Conservation (phyloP, 2,113 vertebrate species). For the Hiodon alosoides region DNA sequence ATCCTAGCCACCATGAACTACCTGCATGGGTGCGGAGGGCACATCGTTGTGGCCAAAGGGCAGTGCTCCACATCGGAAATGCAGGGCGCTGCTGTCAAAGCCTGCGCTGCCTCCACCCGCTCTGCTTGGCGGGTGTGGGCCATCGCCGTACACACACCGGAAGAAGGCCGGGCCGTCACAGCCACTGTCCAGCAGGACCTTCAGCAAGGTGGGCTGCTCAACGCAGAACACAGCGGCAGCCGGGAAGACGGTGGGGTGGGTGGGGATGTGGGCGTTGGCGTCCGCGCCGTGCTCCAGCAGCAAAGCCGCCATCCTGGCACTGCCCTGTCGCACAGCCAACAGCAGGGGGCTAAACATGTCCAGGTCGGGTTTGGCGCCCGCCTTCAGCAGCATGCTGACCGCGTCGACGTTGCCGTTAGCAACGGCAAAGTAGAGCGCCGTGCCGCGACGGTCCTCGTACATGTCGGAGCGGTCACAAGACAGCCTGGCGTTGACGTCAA, state of each 20-base stretch:
- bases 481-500: conserved; percentile 65
- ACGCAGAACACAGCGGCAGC: conserved; percentile 78
- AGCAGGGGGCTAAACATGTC: conserved; percentile 73
- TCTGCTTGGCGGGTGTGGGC: conserved; percentile 61
- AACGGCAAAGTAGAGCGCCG: conserved; percentile 69
- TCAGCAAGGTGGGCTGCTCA: conserved; percentile 75
- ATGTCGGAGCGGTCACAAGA: conserved; percentile 65
- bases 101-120: conserved; percentile 34
- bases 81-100: conserved; percentile 21
- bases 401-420: conserved; percentile 67
- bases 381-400: conserved; percentile 64
- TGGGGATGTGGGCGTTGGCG: conserved; percentile 67
- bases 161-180: conserved; percentile 80
- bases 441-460: conserved; percentile 71
- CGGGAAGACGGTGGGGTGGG: conserved; percentile 76
- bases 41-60: neutral
- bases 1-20: neutral
- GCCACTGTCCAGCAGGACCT: conserved; percentile 80
- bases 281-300: conserved; percentile 82
- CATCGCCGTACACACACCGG: conserved; percentile 67
- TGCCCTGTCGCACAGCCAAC: conserved; percentile 74
- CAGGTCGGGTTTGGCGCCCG: conserved; percentile 69
- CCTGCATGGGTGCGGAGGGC: conserved; percentile 11
- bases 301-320: conserved; percentile 69
- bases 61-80: conserved; percentile 15